phyloP scores from a whole-genome alignment of 2,888 invertebrate genomes.

The Ischnus inquisitorius region DNA sequence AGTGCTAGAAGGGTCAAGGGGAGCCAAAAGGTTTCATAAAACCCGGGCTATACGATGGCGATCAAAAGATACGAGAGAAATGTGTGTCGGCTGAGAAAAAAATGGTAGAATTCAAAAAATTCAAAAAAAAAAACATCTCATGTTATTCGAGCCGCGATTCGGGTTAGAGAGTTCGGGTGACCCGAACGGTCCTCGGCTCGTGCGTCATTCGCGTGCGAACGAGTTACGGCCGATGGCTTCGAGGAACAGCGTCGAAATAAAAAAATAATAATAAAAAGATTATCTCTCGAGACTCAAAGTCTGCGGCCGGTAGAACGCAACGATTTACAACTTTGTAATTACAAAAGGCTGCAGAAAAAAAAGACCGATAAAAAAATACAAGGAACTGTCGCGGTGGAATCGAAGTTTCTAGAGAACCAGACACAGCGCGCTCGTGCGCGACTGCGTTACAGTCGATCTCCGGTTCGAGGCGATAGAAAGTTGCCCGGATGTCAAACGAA shows the following conservation, averaged over 20 bases:
- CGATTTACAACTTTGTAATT: background rate
- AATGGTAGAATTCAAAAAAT: too few relatives aligned
- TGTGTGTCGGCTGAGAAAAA: too few relatives aligned
- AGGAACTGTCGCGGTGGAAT: background rate
- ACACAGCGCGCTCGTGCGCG: constrained; percentile 12
- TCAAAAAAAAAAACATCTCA: background rate
- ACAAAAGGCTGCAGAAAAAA: constrained; percentile 25
- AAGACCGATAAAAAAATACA: constrained; percentile 28
- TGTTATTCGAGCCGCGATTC: too few relatives aligned
- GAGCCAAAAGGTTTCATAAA: too few relatives aligned
- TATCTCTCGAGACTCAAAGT: background rate
- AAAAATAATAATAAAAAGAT: constrained; percentile 11
- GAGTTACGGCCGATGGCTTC: constrained; percentile 20
- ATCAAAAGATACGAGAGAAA: background rate
- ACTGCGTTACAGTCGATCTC: constrained; percentile 30
- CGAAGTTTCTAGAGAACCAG: constrained; percentile 55
- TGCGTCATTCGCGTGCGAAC: constrained; percentile 32
- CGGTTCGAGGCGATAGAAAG: constrained; percentile 57
- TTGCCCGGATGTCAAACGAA: constrained; percentile 62
- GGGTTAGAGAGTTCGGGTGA: too few relatives aligned
- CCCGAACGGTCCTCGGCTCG: background rate
- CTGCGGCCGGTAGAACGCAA: background rate
- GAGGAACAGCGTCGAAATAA: background rate
- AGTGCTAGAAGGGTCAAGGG: too few relatives aligned
- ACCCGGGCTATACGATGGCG: too few relatives aligned